A percentile compares a stretch with the other conserved stretches of the same genome.
These are phyloP conservation scores for Nematostella vectensis DNA, from an alignment of 92 coral and sea anemone genomes.

Conservation along the genomic window DNA sequence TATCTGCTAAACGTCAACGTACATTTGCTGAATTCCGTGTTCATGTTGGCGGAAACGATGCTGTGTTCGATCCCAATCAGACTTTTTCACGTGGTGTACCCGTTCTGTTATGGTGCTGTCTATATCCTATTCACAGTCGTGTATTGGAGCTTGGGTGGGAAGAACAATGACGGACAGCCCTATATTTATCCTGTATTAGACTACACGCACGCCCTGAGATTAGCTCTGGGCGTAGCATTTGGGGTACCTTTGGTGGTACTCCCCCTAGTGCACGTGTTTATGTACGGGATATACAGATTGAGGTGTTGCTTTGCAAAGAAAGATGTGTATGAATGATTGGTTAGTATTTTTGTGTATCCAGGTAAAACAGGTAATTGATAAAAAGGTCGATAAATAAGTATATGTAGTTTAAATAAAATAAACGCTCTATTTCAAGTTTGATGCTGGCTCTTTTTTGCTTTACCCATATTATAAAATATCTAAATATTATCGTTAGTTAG, in stretches of 20 bases:
- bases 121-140: constrained; percentile 46
- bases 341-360: too few relatives aligned
- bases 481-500: too few relatives aligned
- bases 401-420: too few relatives aligned
- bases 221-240: constrained; percentile 3
- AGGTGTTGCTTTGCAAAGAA: constrained; percentile 17
- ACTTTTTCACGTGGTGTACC: constrained; percentile 52
- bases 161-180: constrained; percentile 25
- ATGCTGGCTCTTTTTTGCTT: too few relatives aligned
- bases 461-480: too few relatives aligned
- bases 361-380: too few relatives aligned
- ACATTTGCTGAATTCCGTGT: constrained; percentile 54
- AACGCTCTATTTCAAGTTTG: too few relatives aligned
- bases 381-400: too few relatives aligned
- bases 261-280: constrained; percentile 28
- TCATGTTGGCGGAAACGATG: constrained; percentile 44
- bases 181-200: constrained; percentile 43
- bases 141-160: constrained; percentile 58
- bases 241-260: constrained; percentile 18
- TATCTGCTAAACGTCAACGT: constrained; percentile 38
- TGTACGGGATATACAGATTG: constrained; percentile 38
- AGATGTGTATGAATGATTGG: too few relatives aligned
- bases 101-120: constrained; percentile 29
- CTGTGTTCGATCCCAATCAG: constrained; percentile 54
- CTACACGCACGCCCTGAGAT: constrained; percentile 7